Evolutionary conservation across 2,797 vertebrate genomes (phyloP), one percentile per base, ranked within the genome.

Genomic region (Podarcis lilfordi): DNA sequence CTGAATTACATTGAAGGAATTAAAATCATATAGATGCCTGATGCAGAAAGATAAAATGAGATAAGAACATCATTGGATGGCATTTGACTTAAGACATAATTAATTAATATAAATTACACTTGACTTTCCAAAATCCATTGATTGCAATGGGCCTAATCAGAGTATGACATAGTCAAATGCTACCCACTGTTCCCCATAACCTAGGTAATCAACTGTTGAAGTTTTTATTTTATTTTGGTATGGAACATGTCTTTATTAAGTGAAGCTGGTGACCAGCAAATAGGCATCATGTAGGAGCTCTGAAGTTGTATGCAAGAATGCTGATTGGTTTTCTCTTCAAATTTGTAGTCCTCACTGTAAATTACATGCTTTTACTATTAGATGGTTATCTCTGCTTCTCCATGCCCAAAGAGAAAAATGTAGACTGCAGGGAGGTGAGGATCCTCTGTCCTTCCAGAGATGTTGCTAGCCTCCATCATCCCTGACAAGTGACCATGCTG

Each of bases 51-150:
- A 27, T 29, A 80, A 91, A 80, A 80, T 17, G 13, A 87, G 85
- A 91, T 71, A 23, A 72, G 85, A 92, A 37, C 45, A 91, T n/a
- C 27, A 23, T 23, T 85, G 89, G 50, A 55, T 55, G 50, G 50
- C 50, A 55, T 55, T 55, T 55, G 50, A 55, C 50, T 55, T 55
- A 55, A 55, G 50, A 55, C 50, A 55, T 55, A 55, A 55, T 55
- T 55, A 55, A 55, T 15, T 55, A 55, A 55, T 13, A 55, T 55
- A 55, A 55, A 55, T 55, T 55, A 55, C 50, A 55, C 50, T 55
- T 55, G 50, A 55, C 50, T 55, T 55, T 55, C 13, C 50, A 55
- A 55, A 55, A 55, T 55, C 50, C 50, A 15, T 55, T 55, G 13
- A 55, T 55, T 55, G 13, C 13, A 55, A 11, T 15, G 50, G 13